Evolutionary conservation across 2,797 vertebrate genomes (phyloP), one percentile per base, ranked within the genome.

Genomic region (Toxotes lorentzi): DNA sequence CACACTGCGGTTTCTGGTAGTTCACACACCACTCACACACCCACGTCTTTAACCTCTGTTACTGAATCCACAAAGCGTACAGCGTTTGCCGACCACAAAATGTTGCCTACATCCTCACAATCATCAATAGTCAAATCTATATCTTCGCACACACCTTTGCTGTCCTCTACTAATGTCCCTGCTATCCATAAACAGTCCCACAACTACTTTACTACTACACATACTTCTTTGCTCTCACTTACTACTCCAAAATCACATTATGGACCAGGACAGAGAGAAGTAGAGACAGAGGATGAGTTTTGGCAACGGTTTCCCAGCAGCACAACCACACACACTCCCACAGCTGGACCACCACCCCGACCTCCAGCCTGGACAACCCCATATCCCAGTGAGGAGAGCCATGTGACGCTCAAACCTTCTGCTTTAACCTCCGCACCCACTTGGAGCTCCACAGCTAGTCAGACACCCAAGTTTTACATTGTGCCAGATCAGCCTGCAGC

Each of bases 401-500:
- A 5, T 0, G 12, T 50, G 3, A 0, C 41, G 0, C 21, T 45
- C 21, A 70, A 76, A 4, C 8, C 78, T 1, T 54, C 84, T 24
- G 47, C 24, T 47, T 43, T 24, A 5, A 73, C 63, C 58, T 66
- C 81, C 5, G 32, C 41, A 35, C 30, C 65, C 0, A 2, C 53
- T 9, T 27, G 19, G 78, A 85, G 63, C 82, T 58, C 82, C 61
- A 69, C 84, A 7, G 73, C 77, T 0, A 85, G n/a, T 62, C 79
- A 14, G 24, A 70, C 48, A 4, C 88, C 93, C 5, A 90, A 73
- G 79, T 91, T 92, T 51, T 95, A 91, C 87, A 86, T 96, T 2
- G 84, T 93, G 2, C 91, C 94, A 11, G 93, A 96, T 76, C 91
- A 88, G 76, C 90, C 93, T 30, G 89, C 83, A 11, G 61, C 68